These are phyloP conservation scores for Eristalinus sepulchralis DNA, from an alignment of 2,888 invertebrate genomes.

Conservation along the genomic window DNA sequence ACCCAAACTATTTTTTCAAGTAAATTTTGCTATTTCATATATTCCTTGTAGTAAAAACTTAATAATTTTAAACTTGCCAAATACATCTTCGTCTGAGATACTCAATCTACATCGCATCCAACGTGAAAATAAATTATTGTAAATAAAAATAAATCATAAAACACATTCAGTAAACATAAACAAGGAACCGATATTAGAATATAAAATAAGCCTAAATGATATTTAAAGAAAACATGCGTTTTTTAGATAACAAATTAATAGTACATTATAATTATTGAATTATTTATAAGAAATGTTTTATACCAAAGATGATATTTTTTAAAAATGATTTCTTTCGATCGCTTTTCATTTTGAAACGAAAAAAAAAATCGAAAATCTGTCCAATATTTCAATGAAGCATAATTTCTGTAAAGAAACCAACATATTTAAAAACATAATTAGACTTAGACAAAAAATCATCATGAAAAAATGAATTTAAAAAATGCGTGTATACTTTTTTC, in stretches of 20 bases:
- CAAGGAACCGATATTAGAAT: slow-evolving; percentile 49
- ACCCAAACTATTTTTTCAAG: too few relatives aligned
- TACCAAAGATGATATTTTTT: slow-evolving; percentile 56
- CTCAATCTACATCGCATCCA: background rate
- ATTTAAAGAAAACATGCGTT: slow-evolving; percentile 21
- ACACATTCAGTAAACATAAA: slow-evolving; percentile 32
- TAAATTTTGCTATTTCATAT: too few relatives aligned
- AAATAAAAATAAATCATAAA: slow-evolving; percentile 15
- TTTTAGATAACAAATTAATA: slow-evolving; percentile 53
- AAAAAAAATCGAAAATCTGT: slow-evolving; percentile 41
- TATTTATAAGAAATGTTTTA: slow-evolving; percentile 57
- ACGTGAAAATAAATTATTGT: slow-evolving; percentile 5
- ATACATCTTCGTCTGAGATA: background rate
- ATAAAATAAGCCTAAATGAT: slow-evolving; percentile 40
- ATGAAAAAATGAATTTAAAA: slow-evolving; percentile 21
- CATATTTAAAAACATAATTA: slow-evolving; percentile 9
- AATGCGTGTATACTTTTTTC: slow-evolving; percentile 47
- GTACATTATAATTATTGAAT: slow-evolving; percentile 54
- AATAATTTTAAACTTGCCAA: too few relatives aligned
- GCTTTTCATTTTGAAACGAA: slow-evolving; percentile 17
- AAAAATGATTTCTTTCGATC: slow-evolving; percentile 16
- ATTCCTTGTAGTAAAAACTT: too few relatives aligned
- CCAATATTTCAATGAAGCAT: slow-evolving; percentile 33
- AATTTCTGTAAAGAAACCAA: slow-evolving; percentile 26
- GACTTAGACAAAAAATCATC: background rate